These are phyloP conservation scores for Tetranychus truncatus DNA, from an alignment of 2,888 invertebrate species.

Conservation along the genomic window DNA sequence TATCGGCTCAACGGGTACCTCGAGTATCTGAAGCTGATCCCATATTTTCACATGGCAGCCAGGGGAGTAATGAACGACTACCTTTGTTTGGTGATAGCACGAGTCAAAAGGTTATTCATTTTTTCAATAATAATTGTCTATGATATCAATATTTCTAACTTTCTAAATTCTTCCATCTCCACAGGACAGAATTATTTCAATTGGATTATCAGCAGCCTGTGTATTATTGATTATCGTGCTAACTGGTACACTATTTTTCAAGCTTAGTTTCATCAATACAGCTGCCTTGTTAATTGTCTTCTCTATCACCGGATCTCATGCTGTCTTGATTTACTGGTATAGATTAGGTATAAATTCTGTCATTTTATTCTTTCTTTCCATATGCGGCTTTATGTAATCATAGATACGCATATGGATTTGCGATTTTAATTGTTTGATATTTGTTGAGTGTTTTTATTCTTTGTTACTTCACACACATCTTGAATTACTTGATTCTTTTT, in stretches of 20 bases:
- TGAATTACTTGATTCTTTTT: too few relatives aligned
- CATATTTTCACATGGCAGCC: not conserved
- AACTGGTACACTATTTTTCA: not conserved
- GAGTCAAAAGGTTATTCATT: not conserved
- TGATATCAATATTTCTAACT: not conserved
- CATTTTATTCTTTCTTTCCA: not conserved
- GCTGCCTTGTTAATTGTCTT: constrained; percentile 13
- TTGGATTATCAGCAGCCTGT: not conserved
- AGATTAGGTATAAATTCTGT: constrained; percentile 13
- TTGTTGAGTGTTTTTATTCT: too few relatives aligned
- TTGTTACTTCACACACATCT: too few relatives aligned
- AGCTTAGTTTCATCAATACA: constrained; percentile 13
- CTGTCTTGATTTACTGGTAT: constrained; percentile 16
- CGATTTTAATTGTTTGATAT: too few relatives aligned
- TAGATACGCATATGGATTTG: not conserved
- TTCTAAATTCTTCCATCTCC: not conserved
- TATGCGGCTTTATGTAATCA: not conserved
- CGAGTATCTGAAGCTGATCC: not conserved
- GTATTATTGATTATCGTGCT: not conserved
- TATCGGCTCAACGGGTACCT: not conserved
- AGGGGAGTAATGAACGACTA: not conserved
- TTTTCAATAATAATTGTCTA: not conserved
- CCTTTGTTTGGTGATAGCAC: not conserved
- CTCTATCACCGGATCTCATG: constrained; percentile 12
- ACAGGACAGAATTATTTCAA: not conserved